Base-by-base conservation (phyloP, 2,113 vertebrate species). In the Mesoclemmys tuberculata region DNA sequence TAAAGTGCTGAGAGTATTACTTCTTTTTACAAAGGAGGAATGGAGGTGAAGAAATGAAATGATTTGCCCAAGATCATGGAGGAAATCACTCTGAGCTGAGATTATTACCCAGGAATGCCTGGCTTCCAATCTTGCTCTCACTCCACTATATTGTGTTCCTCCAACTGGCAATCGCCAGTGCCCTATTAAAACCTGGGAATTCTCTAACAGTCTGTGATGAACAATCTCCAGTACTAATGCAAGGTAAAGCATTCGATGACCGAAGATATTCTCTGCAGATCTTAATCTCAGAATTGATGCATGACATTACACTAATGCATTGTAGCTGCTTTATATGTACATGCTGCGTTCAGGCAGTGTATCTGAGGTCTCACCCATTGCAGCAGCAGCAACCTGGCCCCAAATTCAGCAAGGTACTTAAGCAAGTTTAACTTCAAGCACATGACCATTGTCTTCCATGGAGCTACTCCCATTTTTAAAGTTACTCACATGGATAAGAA, bases 1-100 rank as follows among this genome's bases (percentile, higher is more conserved):
- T 75, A 54, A 90, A 94, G 78, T 51, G 79, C 68, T 71, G 29
- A 68, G 80, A 88, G 21, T 88, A 51, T 78, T 86, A 87, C 54
- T 92, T 29, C 10, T 35, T 90, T 85, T 90, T 83, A 77, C 38
- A 2, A 75, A 79, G 29, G 3, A 0, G 58, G 51, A 89, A 49
- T n/a, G 79, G 11, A 71, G 94, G 35, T 38, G 52, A 83, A 93
- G 91, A 94, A 96, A 91, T 38, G 80, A 91, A 92, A 51, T 44
- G 0, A 75, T 84, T 90, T 92, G 78, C 88, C 83, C 31, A 31
- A 12, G 38, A 51, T 85, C 52, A n/a, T 11, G 58, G 52, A 41
- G 48, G 85, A 89, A 88, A 75, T 89, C 55, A 38, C 48, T 68
- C 44, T 68, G 58, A 93, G 49, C 24, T 80, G 14, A 51, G 24